Evolutionary conservation across 2,888 invertebrate species (phyloP), one percentile per base, ranked within the genome.

Genomic region (Drosophila siamana): DNA sequence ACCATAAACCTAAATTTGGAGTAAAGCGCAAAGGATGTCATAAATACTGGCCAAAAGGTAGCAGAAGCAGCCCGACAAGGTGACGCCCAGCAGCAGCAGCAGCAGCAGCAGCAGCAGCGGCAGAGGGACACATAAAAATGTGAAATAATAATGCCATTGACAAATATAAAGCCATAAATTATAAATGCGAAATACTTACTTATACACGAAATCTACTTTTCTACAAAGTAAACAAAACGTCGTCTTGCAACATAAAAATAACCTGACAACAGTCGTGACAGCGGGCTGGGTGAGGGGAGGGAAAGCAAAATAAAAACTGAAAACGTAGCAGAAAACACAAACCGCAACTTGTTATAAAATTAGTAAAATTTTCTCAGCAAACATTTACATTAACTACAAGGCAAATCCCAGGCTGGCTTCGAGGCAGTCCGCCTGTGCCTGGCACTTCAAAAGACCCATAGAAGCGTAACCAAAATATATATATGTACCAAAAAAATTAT

Each of bases 311-410:
- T 38, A 50, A 59, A 77, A 87, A 77, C 80, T 79, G 76, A 72
- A 79, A 85, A 67, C 75, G 74, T 70, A 65, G 84, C 79, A 80
- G 56, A 71, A 69, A 77, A 74, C 69, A 72, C 74, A 84, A 88
- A 75, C 89, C 88, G 74, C 85, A 89, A 87, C 79, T 87, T 87
- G 87, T 85, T 87, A 89, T 87, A 74, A 88, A 87, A 87, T 89
- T 89, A 87, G 89, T 82, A 71, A 74, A 80, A 87, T 82, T 87
- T 85, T 80, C 81, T 86, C 73, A 60, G 81, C 80, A 87, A 89
- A 85, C 89, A 87, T 89, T 87, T 88, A 87, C 89, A 88, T 88
- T 88, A 88, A 86, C 87, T 86, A 79, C 78, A 74, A 74, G 81
- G 65, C 85, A 68, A 74, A 80, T 79, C 74, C 48, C 59, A 67